Evolutionary conservation across 2,888 invertebrate genomes (phyloP), one percentile per base, ranked within the genome.

Genomic region (Tortrix viridana): DNA sequence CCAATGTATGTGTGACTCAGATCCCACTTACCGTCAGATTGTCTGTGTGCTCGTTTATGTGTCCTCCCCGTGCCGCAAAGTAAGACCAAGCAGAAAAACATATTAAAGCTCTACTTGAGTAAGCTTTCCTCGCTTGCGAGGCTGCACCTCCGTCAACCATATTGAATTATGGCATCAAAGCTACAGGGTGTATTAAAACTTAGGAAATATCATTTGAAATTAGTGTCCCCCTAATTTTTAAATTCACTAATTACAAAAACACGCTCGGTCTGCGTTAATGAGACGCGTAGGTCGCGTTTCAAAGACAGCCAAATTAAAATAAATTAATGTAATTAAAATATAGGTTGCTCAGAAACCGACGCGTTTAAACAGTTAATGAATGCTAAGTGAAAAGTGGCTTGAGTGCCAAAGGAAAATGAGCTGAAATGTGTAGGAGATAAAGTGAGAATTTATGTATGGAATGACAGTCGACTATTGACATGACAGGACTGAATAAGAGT

Each of bases 301-400:
- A 62, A 62, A 61, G 61, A 53, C 49, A 44, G 49, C 55, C 55
- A 52, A 62, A 62, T 62, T 62, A 62, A 62, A 62, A 57, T 62
- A 62, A 56, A 62, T 62, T 57, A 62, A 57, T 38, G 62, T 52
- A 62, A 62, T 62, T 62, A 62, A 62, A 57, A 62, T 62, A 57
- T 52, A 57, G 62, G 50, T 56, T 61, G 43, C 44, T 44, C 37
- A 56, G 44, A 22, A 59, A 44, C 49, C 50, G 55, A 46, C 43
- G 50, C 44, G 55, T 46, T 50, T 20, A 49, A 18, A 46, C 46
- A 50, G 50, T 23, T 56, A 52, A 62, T 56, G 49, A 62, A 57
- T 56, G 50, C 38, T 23, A 57, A 56, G 38, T 56, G 52, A 62
- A 57, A 57, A 52, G 46, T 23, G 44, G 16, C 32, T 53, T 41